These are phyloP conservation scores for Stenotaenia linearis DNA, from an alignment of 2,888 invertebrate species.

Conservation along the genomic window DNA sequence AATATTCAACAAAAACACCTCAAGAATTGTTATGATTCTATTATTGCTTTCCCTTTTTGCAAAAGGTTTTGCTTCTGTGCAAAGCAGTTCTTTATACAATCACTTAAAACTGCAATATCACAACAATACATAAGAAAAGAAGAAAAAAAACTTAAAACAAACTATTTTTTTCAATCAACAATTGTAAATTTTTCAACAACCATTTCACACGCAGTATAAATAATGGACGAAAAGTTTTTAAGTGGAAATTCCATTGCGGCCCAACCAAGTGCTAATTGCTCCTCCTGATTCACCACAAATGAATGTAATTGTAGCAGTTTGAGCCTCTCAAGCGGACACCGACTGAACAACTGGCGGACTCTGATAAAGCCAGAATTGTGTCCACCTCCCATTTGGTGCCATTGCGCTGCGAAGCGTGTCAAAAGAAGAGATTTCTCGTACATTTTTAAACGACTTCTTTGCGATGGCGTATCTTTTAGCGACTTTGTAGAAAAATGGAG, in stretches of 20 bases:
- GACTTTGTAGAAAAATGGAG: no score
- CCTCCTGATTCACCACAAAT: constrained; percentile 2
- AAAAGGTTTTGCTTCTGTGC: no score
- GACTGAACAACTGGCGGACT: neutral
- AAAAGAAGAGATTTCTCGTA: neutral
- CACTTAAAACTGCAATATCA: no score
- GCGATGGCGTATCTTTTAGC: neutral
- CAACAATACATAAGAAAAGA: no score
- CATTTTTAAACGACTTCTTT: neutral
- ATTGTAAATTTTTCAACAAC: no score
- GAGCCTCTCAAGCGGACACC: neutral
- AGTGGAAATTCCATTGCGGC: neutral
- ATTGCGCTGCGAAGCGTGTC: neutral
- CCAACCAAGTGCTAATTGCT: neutral
- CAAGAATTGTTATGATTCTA: no score
- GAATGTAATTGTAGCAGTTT: neutral
- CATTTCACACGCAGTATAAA: no score
- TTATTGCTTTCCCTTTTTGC: no score
- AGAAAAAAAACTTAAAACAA: no score
- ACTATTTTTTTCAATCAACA: no score
- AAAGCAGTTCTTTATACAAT: no score
- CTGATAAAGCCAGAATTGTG: neutral
- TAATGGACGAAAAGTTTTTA: neutral
- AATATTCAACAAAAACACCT: no score
- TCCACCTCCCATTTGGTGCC: neutral